Evolutionary conservation across 2,888 invertebrate genomes (phyloP), one percentile per base, ranked within the genome.

Genomic region (Agrotis exclamationis): DNA sequence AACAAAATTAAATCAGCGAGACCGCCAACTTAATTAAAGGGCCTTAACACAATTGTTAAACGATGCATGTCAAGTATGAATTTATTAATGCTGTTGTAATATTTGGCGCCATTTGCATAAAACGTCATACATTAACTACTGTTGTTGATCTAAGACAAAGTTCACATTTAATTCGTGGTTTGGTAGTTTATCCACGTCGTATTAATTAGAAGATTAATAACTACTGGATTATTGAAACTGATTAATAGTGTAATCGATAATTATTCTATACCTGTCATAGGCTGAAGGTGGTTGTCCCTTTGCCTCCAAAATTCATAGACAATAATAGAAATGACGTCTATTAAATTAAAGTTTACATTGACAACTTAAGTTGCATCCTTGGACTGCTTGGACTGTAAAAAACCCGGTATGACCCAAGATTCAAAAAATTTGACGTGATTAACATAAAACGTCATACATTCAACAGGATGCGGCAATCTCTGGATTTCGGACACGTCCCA

Each of bases 401-500:
- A 74, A 47, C 44, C 62, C 50, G 24, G 28, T 33, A 18, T 67
- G 18, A 20, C 28, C 6, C 53, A 65, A 47, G 54, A 57, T 39
- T 22, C 39, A 13, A 47, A 74, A 59, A 64, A 57, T 80, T 63
- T 76, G 56, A 56, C 45, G 53, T 18, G 28, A 76, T 80, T 79
- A 47, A 24, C 60, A 70, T 74, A 68, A 75, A 66, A 64, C 51
- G 51, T 69, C 73, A 80, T 16, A 72, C 44, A 64, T 66, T 73
- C 18, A 80, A 81, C 85, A 86, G 85, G 85, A 85, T 79, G 72
- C 79, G 70, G 66, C 53, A 63, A 68, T 74, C 72, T 79, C 71
- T 79, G 74, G 73, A 85, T 83, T 85, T 84, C 54, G 67, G 63
- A 66, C 85, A 85, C 85, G 86, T 86, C 33, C 79, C 79, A 85